These are phyloP conservation scores for Caenorhabditis virilis DNA, from an alignment of 2,888 invertebrate genomes.

Conservation along the genomic window DNA sequence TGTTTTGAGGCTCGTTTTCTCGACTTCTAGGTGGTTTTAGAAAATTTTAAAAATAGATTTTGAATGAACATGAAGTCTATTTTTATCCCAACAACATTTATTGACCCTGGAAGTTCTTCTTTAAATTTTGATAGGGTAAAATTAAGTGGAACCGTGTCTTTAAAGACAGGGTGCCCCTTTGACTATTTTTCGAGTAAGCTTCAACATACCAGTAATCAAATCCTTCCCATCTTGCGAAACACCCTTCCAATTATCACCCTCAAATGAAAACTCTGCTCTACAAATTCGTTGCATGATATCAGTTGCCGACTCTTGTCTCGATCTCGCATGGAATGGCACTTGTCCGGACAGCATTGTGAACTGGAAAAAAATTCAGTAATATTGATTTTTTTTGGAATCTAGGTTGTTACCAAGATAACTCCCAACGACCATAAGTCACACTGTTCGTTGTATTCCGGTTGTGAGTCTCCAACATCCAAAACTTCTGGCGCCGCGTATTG, in stretches of 20 bases:
- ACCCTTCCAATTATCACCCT: conserved; percentile 77
- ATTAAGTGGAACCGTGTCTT: too few species aligned
- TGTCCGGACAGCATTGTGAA: conserved; percentile 85
- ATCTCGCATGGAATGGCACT: conserved; percentile 81
- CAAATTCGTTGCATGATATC: conserved; percentile 81
- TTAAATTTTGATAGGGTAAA: too few species aligned
- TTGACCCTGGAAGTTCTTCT: too few species aligned
- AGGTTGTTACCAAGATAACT: conserved; percentile 79
- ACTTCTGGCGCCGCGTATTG: conserved; percentile 96
- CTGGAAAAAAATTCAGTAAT: conserved; percentile 69
- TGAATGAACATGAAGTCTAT: too few species aligned
- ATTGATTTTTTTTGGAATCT: neutral
- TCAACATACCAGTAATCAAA: conserved; percentile 75
- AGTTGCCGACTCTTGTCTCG: conserved; percentile 78
- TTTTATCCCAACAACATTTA: too few species aligned
- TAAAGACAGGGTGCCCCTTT: too few species aligned
- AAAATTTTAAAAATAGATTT: too few species aligned
- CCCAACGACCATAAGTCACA: conserved; percentile 96
- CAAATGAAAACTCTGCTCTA: conserved; percentile 80
- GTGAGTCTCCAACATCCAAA: conserved; percentile 75
- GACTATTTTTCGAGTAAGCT: too few species aligned
- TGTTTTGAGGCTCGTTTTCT: too few species aligned
- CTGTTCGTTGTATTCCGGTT: conserved; percentile 80
- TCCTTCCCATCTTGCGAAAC: conserved; percentile 80
- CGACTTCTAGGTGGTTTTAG: too few species aligned